Percentiles rank a stretch among this genome's conserved stretches.
Evolutionary conservation across 2,888 invertebrate species (phyloP).

Genomic region (Trachelus stipa): DNA sequence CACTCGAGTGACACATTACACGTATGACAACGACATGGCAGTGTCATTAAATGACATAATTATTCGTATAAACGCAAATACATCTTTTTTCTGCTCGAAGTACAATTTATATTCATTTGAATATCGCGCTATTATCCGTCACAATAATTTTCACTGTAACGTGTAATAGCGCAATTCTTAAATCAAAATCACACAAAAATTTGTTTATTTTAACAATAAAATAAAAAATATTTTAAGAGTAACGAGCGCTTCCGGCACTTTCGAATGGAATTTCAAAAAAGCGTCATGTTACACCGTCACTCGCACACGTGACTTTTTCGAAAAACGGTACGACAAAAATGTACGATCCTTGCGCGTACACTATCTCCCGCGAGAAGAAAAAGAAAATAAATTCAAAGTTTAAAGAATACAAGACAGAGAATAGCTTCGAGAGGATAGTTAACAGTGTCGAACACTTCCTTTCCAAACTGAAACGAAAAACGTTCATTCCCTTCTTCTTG

Average conservation of each 20-base stretch:
- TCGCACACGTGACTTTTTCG: neutral
- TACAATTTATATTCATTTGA: neutral
- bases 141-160: neutral
- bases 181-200: neutral
- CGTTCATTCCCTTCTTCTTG: constrained; percentile 27
- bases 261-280: neutral
- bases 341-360: neutral
- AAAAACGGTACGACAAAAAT: neutral
- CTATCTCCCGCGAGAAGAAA: neutral
- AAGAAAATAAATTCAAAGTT: neutral
- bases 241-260: neutral
- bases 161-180: neutral
- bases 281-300: neutral
- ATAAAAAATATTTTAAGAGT: neutral
- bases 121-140: neutral
- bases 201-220: neutral
- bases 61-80: neutral
- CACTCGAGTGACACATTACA: neutral
- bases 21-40: neutral
- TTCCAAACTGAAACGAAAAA: constrained; percentile 39
- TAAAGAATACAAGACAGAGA: neutral
- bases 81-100: neutral
- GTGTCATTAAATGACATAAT: neutral
- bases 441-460: neutral
- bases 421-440: neutral